Conservation (phyloP, 2,888 invertebrate genomes). For the Lasioglossum marginatum region DNA sequence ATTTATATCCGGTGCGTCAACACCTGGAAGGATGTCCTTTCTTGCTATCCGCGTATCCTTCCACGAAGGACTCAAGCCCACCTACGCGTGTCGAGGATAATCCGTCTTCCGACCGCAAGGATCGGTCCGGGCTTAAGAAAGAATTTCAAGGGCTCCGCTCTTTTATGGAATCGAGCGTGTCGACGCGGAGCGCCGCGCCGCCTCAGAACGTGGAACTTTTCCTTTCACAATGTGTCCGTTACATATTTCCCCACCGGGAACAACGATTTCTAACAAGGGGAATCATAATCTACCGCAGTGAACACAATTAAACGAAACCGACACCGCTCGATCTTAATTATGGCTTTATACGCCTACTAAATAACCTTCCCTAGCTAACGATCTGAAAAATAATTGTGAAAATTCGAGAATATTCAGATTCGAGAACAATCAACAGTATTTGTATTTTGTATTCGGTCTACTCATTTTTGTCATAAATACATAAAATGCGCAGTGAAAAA, state of each 20-base stretch:
- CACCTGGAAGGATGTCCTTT: conserved; percentile 7
- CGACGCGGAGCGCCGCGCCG: background rate
- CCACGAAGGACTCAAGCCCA: conserved; percentile 16
- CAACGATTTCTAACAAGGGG: conserved; percentile 5
- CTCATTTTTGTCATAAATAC: too few relatives aligned
- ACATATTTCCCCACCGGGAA: background rate
- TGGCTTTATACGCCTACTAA: background rate
- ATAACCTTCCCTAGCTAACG: background rate
- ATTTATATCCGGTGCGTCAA: conserved; percentile 21
- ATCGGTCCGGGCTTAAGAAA: conserved; percentile 22
- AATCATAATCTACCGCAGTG: background rate
- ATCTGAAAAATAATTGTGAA: background rate
- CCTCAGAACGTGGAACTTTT: conserved; percentile 30
- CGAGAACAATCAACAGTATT: background rate
- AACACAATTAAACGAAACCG: background rate
- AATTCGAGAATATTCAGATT: too few relatives aligned
- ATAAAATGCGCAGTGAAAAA: too few relatives aligned
- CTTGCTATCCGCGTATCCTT: conserved; percentile 14
- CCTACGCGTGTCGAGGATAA: conserved; percentile 32
- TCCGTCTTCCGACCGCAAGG: conserved; percentile 41
- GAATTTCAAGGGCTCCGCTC: conserved; percentile 56
- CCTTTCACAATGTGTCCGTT: conserved; percentile 44
- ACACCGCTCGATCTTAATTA: background rate
- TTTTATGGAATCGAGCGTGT: conserved; percentile 23
- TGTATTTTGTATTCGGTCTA: too few relatives aligned